These are phyloP conservation scores for Cheilosia urbana DNA, from an alignment of 2,888 invertebrate genomes.

Conservation along the genomic window DNA sequence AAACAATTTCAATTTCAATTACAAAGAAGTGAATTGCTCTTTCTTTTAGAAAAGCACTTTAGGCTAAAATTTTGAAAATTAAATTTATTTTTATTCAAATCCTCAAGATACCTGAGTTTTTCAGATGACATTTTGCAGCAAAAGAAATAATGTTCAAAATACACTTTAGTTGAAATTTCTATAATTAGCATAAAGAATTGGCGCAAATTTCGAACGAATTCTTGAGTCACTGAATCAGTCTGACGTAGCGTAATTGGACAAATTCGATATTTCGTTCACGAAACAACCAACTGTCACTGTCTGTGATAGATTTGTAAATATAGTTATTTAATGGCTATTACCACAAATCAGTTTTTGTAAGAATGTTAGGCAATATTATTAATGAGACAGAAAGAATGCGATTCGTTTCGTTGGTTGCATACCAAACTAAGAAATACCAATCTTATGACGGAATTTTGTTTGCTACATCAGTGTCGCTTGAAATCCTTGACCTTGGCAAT, in stretches of 20 bases:
- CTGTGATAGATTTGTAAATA: conserved; percentile 34
- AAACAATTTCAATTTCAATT: not conserved
- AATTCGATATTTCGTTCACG: conserved; percentile 9
- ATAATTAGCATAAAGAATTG: conserved; percentile 54
- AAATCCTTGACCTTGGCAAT: conserved; percentile 69
- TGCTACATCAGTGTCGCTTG: not conserved
- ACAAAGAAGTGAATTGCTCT: not conserved
- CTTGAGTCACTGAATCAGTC: conserved; percentile 52
- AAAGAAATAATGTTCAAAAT: not conserved
- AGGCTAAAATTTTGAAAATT: conserved; percentile 32
- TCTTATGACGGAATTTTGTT: not conserved
- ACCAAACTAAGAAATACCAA: not conserved
- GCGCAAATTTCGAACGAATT: conserved; percentile 54
- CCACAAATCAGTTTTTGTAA: not conserved
- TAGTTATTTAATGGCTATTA: conserved; percentile 38
- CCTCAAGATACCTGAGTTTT: conserved; percentile 33
- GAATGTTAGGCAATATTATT: conserved; percentile 15
- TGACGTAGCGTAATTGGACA: conserved; percentile 7
- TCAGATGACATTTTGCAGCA: conserved; percentile 58
- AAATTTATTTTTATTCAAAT: conserved; percentile 55
- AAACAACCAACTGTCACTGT: conserved; percentile 16
- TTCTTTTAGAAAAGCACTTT: conserved; percentile 2
- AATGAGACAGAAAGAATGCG: conserved; percentile 20
- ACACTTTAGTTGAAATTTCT: conserved; percentile 12
- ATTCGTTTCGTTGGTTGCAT: not conserved